These are phyloP conservation scores for Lymantria monacha DNA, from an alignment of 2,888 invertebrate genomes.

Conservation along the genomic window DNA sequence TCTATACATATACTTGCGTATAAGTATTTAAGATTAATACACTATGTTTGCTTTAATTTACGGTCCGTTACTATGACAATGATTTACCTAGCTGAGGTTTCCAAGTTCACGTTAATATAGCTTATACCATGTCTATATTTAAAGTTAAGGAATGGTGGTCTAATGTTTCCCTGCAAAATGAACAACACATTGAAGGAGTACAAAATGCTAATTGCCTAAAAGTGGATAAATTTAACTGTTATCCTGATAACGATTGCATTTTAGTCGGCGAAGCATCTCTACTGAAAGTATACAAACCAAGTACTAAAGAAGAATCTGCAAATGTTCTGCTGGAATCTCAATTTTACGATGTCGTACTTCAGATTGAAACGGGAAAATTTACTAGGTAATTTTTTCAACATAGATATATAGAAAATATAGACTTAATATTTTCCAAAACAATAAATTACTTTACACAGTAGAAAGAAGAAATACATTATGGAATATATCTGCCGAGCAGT, in stretches of 20 bases:
- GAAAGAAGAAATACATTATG: too few species aligned
- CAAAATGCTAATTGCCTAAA: slow-evolving; percentile 84
- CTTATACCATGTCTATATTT: slow-evolving; percentile 91
- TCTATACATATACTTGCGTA: too few species aligned
- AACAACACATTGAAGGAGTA: slow-evolving; percentile 75
- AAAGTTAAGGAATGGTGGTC: slow-evolving; percentile 96
- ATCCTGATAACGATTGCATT: slow-evolving; percentile 90
- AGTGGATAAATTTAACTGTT: slow-evolving; percentile 90
- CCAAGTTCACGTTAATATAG: background rate
- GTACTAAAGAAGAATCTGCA: slow-evolving; percentile 70
- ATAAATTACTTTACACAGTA: too few species aligned
- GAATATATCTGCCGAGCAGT: too few species aligned
- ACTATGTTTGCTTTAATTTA: slow-evolving; percentile 10
- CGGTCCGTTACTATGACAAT: slow-evolving; percentile 18
- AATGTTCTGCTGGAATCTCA: slow-evolving; percentile 90
- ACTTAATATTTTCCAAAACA: too few species aligned
- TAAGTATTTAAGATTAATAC: too few species aligned
- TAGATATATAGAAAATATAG: too few species aligned
- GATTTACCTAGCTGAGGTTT: background rate
- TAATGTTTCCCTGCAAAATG: slow-evolving; percentile 83
- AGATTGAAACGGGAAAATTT: slow-evolving; percentile 91
- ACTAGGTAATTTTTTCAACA: slow-evolving; percentile 85
- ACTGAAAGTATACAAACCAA: slow-evolving; percentile 66
- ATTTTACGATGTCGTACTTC: slow-evolving; percentile 88
- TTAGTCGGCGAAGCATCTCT: slow-evolving; percentile 75